Conservation (phyloP, 2,113 vertebrate genomes). For the Dipodomys spectabilis region DNA sequence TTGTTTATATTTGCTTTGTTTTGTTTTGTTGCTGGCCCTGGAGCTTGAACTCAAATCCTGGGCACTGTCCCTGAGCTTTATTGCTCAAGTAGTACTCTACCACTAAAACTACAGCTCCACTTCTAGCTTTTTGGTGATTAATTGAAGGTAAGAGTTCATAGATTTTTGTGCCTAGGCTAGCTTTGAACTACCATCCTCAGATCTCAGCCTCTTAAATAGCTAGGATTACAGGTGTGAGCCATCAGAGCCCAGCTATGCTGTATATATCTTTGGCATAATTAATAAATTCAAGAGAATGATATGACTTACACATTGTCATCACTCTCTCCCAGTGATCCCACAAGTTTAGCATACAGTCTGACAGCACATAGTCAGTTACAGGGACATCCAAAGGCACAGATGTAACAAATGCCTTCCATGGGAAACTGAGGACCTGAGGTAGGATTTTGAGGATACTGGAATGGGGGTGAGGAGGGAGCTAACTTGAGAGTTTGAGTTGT, state of each 20-base stretch:
- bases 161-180: too few relatives aligned
- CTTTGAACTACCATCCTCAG: too few relatives aligned
- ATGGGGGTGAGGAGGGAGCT: neutral
- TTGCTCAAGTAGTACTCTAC: too few relatives aligned
- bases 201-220: too few relatives aligned
- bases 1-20: too few relatives aligned
- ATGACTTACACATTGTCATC: neutral
- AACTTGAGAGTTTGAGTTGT: neutral
- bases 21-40: too few relatives aligned
- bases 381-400: neutral
- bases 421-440: neutral
- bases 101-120: too few relatives aligned
- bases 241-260: neutral
- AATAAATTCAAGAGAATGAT: neutral
- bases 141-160: too few relatives aligned
- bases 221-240: too few relatives aligned
- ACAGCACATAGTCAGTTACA: neutral
- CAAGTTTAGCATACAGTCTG: neutral
- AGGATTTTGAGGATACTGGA: neutral
- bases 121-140: too few relatives aligned
- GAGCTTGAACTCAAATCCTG: too few relatives aligned
- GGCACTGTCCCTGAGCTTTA: too few relatives aligned
- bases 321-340: neutral
- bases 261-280: neutral
- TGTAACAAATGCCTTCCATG: neutral